phyloP scores from a whole-genome alignment of 2,797 vertebrate genomes.

The Craterocephalus amniculus region DNA sequence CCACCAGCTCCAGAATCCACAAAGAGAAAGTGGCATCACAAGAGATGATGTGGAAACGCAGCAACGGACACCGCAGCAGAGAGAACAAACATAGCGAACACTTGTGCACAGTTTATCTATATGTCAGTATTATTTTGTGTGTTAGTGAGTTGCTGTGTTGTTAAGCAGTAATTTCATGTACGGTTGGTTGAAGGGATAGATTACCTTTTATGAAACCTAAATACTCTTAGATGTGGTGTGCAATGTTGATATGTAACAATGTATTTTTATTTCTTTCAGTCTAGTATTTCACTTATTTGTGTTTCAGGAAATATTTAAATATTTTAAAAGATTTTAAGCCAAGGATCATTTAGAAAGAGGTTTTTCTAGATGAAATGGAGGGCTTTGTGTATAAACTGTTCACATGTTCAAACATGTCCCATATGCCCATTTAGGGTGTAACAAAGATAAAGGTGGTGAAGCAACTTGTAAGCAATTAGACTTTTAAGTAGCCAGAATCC shows the following conservation, averaged over 20 bases:
- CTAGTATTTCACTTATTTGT: background rate
- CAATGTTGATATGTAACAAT: background rate
- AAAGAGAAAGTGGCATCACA: constrained; percentile 11
- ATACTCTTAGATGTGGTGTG: background rate
- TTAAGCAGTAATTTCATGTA: background rate
- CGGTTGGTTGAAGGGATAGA: background rate
- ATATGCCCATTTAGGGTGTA: no score
- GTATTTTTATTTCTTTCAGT: background rate
- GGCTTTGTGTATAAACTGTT: no score
- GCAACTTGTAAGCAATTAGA: no score
- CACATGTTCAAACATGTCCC: no score
- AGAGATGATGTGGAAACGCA: constrained; percentile 12
- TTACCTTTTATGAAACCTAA: background rate
- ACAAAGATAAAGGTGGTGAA: no score
- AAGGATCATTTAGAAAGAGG: no score
- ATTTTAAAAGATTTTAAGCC: background rate
- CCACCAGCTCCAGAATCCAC: constrained; percentile 51
- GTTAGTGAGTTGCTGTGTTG: background rate
- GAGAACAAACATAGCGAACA: background rate
- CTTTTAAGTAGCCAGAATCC: no score
- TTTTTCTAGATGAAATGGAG: no score
- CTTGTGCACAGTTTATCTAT: background rate
- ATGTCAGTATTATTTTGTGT: constrained; percentile 15
- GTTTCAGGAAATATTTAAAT: background rate
- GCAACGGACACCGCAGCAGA: background rate